Evolutionary conservation across 1,140 invertebrate genomes (phyloP), one percentile per base, ranked within the genome.

Genomic region (Ceratoteleas bidentatus): DNA sequence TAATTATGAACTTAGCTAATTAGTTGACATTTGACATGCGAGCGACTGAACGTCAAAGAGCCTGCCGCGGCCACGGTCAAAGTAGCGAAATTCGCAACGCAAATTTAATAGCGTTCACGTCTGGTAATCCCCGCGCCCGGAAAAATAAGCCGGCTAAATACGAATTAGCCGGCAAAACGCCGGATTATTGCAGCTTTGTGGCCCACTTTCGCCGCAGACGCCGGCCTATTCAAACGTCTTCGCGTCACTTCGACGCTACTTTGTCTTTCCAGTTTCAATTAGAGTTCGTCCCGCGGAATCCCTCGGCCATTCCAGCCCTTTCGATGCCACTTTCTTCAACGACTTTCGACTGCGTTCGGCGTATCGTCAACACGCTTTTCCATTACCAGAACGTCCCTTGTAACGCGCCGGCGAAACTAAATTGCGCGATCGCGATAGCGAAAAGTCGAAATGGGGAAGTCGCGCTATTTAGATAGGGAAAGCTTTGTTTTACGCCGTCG

Each of bases 1-100:
- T 75, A 81, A 72, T 81, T 81, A 75, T 75, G 66, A 81, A 75
- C 78, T 75, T 81, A 81, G 72, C 65, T 75, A 81, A 81, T 81
- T 75, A 74, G 70, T 81, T 75, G 70, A 70, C 78, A 75, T 81
- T 81, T 75, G 78, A 75, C 70, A 81, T 75, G 66, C 65, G 49
- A 75, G 53, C 11, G 58, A 65, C 45, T 70, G 70, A 58, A 70
- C 70, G 70, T 65, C 78, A 81, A 81, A 75, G 65, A 66, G 33
- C 6, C 36, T 68, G 54, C 60, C 68, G 33, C 50, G 53, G 58
- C 66, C 70, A 81, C 54, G 56, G 68, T 75, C 70, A 81, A 75
- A 75, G 65, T 64, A 65, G 49, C 24, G 45, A 64, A 81, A 65
- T 73, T 73, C 38, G 15, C 38, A 49, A 61, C 68, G 38, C 40